These are phyloP conservation scores for Helicoverpa armigera DNA, from an alignment of 1,140 invertebrate species.

Conservation along the genomic window DNA sequence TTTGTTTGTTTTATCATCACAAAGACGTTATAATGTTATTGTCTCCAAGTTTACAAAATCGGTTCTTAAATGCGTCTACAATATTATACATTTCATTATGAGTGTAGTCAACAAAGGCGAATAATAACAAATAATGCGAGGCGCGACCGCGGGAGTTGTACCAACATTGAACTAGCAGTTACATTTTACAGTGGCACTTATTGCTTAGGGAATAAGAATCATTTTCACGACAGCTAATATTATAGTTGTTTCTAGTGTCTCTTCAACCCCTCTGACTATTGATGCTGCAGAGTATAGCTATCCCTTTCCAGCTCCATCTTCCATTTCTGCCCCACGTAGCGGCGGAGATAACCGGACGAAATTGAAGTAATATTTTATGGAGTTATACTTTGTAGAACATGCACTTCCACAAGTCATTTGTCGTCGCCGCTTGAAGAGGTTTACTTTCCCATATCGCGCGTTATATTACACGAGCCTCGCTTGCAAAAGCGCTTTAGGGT, in stretches of 20 bases:
- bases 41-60: slow-evolving; percentile 39
- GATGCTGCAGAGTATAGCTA: slow-evolving; percentile 21
- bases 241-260: slow-evolving; percentile 21
- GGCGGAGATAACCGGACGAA: slow-evolving; percentile 27
- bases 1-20: slow-evolving; percentile 34
- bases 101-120: slow-evolving; percentile 36
- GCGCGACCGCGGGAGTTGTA: slow-evolving; percentile 3
- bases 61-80: slow-evolving; percentile 38
- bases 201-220: slow-evolving; percentile 1
- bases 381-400: slow-evolving; percentile 38
- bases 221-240: neutral
- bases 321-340: slow-evolving; percentile 28
- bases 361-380: slow-evolving; percentile 46
- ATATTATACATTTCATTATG: slow-evolving; percentile 47
- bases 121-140: slow-evolving; percentile 44
- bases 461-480: slow-evolving; percentile 28
- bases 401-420: slow-evolving; percentile 44
- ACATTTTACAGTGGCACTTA: slow-evolving; percentile 28
- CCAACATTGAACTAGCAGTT: slow-evolving; percentile 17
- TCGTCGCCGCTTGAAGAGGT: slow-evolving; percentile 26
- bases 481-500: slow-evolving; percentile 34
- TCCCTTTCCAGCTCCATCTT: slow-evolving; percentile 39
- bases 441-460: slow-evolving; percentile 41
- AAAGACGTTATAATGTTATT: slow-evolving; percentile 34
- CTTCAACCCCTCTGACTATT: slow-evolving; percentile 45